These are phyloP conservation scores for Helicoverpa armigera DNA, from an alignment of 1,140 invertebrate species.

Conservation along the genomic window DNA sequence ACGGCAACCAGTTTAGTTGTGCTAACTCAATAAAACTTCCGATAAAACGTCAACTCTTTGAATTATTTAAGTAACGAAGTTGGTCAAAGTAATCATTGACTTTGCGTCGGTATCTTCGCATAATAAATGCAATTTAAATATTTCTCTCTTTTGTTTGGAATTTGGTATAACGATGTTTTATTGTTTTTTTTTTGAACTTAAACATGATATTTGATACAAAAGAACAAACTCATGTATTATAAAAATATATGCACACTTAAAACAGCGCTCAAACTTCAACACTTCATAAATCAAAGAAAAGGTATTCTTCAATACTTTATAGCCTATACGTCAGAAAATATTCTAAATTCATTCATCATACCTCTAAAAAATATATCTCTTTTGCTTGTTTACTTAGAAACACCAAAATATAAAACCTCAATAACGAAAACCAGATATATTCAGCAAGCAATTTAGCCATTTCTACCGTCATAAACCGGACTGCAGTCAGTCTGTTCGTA, in stretches of 20 bases:
- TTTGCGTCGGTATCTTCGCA: conserved; percentile 24
- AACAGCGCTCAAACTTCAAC: no score
- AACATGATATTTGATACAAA: no score
- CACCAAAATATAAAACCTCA: conserved; percentile 3
- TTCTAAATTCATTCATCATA: neutral
- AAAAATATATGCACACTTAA: no score
- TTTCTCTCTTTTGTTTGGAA: neutral
- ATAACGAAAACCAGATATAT: conserved; percentile 4
- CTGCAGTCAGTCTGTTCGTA: conserved; percentile 51
- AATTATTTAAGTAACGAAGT: conserved; percentile 40
- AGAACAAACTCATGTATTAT: no score
- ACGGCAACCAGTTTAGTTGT: conserved; percentile 27
- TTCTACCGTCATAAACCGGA: conserved; percentile 49
- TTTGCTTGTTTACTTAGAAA: no score
- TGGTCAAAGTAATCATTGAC: conserved; percentile 35
- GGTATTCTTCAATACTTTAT: no score
- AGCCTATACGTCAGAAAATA: no score
- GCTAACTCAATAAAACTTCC: conserved; percentile 37
- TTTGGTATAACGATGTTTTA: neutral
- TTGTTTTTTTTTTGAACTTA: neutral
- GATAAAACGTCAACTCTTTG: conserved; percentile 39
- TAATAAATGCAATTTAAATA: conserved; percentile 40
- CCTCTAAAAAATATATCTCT: neutral
- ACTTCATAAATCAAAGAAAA: no score
- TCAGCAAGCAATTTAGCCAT: conserved; percentile 28